phyloP scores from a whole-genome alignment of 2,888 invertebrate genomes.

The Tetranychus piercei region DNA sequence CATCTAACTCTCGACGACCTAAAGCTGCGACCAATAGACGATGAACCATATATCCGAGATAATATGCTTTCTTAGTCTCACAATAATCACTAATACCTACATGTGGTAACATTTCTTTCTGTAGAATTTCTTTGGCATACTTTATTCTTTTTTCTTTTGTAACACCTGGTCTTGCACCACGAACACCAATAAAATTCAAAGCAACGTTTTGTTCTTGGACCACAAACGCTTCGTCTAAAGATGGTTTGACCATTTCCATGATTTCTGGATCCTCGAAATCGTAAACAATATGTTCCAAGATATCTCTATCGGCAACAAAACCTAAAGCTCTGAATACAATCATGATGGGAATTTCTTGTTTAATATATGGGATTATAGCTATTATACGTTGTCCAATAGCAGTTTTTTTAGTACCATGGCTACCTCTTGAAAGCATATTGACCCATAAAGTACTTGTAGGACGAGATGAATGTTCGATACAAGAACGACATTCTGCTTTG shows the following conservation, averaged over 20 bases:
- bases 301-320: slow-evolving; percentile 97
- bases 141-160: slow-evolving; percentile 97
- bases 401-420: slow-evolving; percentile 93
- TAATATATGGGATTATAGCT: slow-evolving; percentile 92
- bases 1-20: slow-evolving; percentile 88
- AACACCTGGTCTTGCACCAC: slow-evolving; percentile 92
- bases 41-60: slow-evolving; percentile 76
- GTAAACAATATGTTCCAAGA: slow-evolving; percentile 97
- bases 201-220: slow-evolving; percentile 99
- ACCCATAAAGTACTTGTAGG: slow-evolving; percentile 97
- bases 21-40: slow-evolving; percentile 77
- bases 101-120: slow-evolving; percentile 99
- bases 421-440: slow-evolving; percentile 97
- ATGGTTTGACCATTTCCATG: slow-evolving; percentile 99
- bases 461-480: slow-evolving; percentile 67
- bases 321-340: slow-evolving; percentile 97
- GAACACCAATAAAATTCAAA: slow-evolving; percentile 89
- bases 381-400: slow-evolving; percentile 97
- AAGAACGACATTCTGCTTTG: slow-evolving; percentile 92
- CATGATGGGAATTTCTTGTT: slow-evolving; percentile 99
- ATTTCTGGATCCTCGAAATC: slow-evolving; percentile 99
- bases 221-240: slow-evolving; percentile 95
- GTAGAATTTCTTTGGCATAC: slow-evolving; percentile 95
- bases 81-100: slow-evolving; percentile 98
- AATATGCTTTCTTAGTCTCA: slow-evolving; percentile 98